These are phyloP conservation scores for Pteruthius melanotis DNA, from an alignment of 2,113 vertebrate genomes.

Conservation along the genomic window DNA sequence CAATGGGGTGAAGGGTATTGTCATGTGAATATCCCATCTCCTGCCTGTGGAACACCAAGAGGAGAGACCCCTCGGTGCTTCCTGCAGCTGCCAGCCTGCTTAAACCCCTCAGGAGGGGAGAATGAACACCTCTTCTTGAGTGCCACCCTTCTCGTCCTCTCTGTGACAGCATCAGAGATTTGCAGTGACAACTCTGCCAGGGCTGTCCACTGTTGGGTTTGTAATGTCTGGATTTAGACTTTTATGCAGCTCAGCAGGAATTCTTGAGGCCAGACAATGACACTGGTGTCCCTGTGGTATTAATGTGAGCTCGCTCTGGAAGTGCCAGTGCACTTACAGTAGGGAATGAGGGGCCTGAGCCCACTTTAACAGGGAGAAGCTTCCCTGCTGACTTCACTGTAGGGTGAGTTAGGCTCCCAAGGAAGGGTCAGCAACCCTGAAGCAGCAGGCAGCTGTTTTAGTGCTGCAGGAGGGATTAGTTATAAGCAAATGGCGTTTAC, in stretches of 20 bases:
- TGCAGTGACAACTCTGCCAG: background rate
- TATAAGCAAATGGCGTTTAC: background rate
- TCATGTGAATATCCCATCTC: background rate
- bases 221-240: background rate
- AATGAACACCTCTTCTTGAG: background rate
- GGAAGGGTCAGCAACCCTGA: background rate
- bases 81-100: background rate
- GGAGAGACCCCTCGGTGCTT: accelerated
- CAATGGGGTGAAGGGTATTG: background rate
- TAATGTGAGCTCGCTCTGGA: accelerated
- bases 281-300: accelerated
- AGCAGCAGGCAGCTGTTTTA: background rate
- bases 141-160: accelerated
- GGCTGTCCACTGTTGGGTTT: background rate
- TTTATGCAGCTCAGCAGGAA: background rate
- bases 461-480: background rate
- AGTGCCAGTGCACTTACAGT: background rate
- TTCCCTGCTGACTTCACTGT: background rate
- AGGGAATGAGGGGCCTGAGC: background rate
- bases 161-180: background rate
- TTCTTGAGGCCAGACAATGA: background rate
- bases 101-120: background rate
- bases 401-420: background rate
- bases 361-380: background rate
- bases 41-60: background rate